Evolutionary conservation across 2,113 vertebrate genomes (phyloP).

Genomic region (Eurypyga helias): DNA sequence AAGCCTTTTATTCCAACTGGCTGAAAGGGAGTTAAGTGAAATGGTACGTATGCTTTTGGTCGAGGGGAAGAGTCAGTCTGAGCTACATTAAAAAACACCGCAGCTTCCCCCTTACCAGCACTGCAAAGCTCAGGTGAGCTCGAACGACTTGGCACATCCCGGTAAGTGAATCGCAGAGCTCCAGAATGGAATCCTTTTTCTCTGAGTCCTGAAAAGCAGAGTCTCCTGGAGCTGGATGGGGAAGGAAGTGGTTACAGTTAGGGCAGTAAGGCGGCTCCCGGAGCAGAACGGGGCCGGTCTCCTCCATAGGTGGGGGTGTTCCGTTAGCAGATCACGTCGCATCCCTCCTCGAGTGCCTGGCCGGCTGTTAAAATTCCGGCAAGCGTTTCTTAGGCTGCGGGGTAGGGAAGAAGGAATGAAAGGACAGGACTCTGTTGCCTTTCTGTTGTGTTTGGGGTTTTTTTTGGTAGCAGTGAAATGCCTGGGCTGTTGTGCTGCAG

Average conservation of each 20-base stretch:
- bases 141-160: background rate
- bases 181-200: background rate
- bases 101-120: background rate
- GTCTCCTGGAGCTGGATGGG: background rate
- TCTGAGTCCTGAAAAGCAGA: background rate
- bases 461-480: background rate
- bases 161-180: background rate
- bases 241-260: background rate
- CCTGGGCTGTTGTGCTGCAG: background rate
- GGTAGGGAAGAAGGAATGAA: background rate
- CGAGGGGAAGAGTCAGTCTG: background rate
- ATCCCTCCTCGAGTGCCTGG: background rate
- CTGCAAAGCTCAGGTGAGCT: background rate
- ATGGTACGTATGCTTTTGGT: background rate
- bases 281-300: background rate
- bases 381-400: background rate
- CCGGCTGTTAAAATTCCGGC: background rate
- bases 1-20: background rate
- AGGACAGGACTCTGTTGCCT: background rate
- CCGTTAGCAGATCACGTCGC: background rate
- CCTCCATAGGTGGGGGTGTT: background rate
- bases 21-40: constrained; percentile 7
- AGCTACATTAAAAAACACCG: background rate
- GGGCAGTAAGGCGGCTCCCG: background rate
- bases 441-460: no score